These are phyloP conservation scores for Oenanthe oenanthe DNA, from an alignment of 2,113 vertebrate species.

Conservation along the genomic window DNA sequence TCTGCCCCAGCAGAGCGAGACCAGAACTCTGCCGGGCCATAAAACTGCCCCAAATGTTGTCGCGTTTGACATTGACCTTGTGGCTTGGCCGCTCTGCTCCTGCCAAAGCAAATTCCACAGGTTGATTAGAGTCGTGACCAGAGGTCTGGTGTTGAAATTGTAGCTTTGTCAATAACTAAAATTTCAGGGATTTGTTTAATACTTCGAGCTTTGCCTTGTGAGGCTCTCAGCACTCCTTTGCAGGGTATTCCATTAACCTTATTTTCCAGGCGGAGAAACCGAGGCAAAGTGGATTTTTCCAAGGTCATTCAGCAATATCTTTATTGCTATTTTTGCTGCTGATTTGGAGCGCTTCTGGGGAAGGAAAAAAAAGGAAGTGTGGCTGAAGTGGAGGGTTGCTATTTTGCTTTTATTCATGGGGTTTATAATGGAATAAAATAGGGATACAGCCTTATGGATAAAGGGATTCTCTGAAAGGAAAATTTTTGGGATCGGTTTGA, in stretches of 20 bases:
- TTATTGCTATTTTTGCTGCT: conserved; percentile 22
- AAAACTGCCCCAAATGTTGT: background rate
- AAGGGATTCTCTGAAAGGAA: background rate
- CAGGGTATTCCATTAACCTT: background rate
- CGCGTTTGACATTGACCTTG: conserved; percentile 52
- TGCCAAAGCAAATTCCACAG: conserved; percentile 38
- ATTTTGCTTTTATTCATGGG: background rate
- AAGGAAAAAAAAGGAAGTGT: background rate
- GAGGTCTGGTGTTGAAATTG: conserved; percentile 1
- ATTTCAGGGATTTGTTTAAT: background rate
- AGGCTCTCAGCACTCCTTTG: background rate
- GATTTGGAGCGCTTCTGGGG: background rate
- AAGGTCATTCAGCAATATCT: background rate
- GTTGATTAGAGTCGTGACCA: background rate
- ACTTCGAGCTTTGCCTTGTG: background rate
- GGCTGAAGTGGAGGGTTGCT: background rate
- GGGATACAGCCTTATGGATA: fast-evolving
- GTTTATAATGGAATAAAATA: background rate
- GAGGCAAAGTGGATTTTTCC: background rate
- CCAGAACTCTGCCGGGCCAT: background rate
- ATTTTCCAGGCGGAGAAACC: background rate
- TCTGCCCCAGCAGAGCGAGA: background rate
- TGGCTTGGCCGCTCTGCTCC: background rate
- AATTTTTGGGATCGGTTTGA: background rate
- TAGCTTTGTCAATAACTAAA: background rate